Base-by-base conservation (phyloP, 2,888 invertebrate species). In the Nineta flava region DNA sequence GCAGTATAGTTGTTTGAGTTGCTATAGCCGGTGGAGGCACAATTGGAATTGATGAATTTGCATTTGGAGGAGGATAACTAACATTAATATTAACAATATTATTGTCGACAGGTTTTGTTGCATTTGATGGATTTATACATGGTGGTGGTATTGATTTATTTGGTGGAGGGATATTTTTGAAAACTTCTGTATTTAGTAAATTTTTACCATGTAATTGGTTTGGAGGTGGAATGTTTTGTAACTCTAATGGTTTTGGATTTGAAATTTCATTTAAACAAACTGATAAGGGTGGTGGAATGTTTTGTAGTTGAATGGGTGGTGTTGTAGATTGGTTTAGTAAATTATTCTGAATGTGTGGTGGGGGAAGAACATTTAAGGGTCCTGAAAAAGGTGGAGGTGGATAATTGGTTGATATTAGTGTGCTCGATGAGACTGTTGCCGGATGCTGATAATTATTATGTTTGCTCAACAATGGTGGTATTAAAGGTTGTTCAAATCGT, bases 231-330 rank as follows among this genome's bases (percentile, higher is more conserved):
- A 75, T 73, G 55, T 73, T 73, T 55, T 73, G 66, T 47, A 74
- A 66, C 57, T 79, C 79, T 58, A 77, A 61, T 45, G 78, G 77
- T 55, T 77, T 74, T 1, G 76, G 75, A 55, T 76, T 76, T 7
- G 76, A 75, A 53, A 77, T 77, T 55, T 76, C 75, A 57, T 71
- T 77, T 46, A 77, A 59, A 53, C 76, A 73, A 46, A 76, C 68
- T 3, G 77, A 75, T 57, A 72, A 71, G 1, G 79, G 77, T 2
- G 76, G 73, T 17, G 78, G 77, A 58, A 79, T 77, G 53, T 75
- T 75, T 58, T 77, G 76, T 13, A 76, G 68, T 58, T 77, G 67
- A 31, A 67, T 55, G 1, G 67, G 65, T 10, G 67, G 65, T 6
- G 69, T 67, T 35, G 67, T 66, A 52, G 64, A 65, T 54, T 68